These are phyloP conservation scores for Homalodisca vitripennis DNA, from an alignment of 1,140 invertebrate genomes.

Conservation along the genomic window DNA sequence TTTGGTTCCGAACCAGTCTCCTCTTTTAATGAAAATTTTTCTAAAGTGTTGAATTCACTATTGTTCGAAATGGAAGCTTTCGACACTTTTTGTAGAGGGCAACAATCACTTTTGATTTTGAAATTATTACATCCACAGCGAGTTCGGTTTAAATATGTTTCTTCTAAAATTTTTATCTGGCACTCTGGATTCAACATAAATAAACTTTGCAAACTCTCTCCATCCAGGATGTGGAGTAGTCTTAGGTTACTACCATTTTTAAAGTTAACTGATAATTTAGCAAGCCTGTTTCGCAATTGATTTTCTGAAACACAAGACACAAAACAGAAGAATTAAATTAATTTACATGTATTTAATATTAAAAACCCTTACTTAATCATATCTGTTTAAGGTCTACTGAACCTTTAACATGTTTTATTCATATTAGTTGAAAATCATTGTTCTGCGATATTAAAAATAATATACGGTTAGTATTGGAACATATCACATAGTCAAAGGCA, in stretches of 20 bases:
- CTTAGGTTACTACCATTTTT: not conserved
- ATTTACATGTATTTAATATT: no score
- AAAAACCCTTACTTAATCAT: not conserved
- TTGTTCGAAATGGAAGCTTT: not conserved
- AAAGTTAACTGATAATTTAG: conserved; percentile 3
- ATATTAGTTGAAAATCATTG: no score
- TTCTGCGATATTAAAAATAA: no score
- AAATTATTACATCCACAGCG: not conserved
- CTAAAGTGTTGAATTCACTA: not conserved
- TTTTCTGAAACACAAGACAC: not conserved
- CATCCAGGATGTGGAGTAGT: not conserved
- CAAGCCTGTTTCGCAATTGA: not conserved
- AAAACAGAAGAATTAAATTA: no score
- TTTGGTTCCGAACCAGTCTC: no score
- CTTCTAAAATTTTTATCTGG: not conserved
- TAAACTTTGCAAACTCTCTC: not conserved
- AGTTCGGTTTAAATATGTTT: not conserved
- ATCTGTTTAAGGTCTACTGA: no score
- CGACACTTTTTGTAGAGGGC: not conserved
- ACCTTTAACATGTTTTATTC: no score
- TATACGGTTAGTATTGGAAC: no score
- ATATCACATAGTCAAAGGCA: no score
- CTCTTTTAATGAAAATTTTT: no score
- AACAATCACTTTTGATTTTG: conserved; percentile 9
- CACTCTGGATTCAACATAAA: conserved; percentile 2